phyloP scores from a whole-genome alignment of 2,113 vertebrate species.

The Callipepla californica region DNA sequence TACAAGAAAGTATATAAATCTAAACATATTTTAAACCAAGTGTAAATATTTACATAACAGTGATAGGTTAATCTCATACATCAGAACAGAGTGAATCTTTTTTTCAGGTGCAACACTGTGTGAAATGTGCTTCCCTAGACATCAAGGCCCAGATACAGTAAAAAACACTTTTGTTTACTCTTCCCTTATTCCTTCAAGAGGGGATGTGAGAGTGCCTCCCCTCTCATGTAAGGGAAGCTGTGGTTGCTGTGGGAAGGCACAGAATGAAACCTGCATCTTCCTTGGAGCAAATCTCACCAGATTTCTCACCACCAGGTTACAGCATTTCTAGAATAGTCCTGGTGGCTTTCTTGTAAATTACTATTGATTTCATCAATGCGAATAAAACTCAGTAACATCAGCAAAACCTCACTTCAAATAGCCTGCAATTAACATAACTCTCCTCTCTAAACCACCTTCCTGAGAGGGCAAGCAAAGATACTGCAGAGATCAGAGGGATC shows the following conservation, averaged over 20 bases:
- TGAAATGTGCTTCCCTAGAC: background rate
- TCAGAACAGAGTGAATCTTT: background rate
- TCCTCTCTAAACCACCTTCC: background rate
- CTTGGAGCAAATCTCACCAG: fast-evolving
- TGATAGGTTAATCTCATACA: background rate
- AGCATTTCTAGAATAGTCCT: background rate
- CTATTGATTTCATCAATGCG: background rate
- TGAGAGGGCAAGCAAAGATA: background rate
- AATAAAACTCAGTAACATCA: background rate
- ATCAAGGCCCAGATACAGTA: background rate
- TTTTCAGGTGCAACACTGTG: background rate
- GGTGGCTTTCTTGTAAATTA: background rate
- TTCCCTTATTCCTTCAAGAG: background rate
- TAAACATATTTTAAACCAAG: background rate
- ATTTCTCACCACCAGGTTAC: fast-evolving
- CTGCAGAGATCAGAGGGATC: background rate
- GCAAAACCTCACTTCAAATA: background rate
- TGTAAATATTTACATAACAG: slow-evolving; percentile 47
- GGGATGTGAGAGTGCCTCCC: fast-evolving
- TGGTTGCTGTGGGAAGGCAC: fast-evolving
- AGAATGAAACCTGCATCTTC: background rate
- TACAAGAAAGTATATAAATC: background rate
- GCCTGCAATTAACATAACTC: background rate
- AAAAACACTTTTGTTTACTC: background rate
- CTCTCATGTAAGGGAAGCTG: fast-evolving